These are phyloP conservation scores for Pelusios castaneus DNA, from an alignment of 2,113 vertebrate genomes.

Conservation along the genomic window DNA sequence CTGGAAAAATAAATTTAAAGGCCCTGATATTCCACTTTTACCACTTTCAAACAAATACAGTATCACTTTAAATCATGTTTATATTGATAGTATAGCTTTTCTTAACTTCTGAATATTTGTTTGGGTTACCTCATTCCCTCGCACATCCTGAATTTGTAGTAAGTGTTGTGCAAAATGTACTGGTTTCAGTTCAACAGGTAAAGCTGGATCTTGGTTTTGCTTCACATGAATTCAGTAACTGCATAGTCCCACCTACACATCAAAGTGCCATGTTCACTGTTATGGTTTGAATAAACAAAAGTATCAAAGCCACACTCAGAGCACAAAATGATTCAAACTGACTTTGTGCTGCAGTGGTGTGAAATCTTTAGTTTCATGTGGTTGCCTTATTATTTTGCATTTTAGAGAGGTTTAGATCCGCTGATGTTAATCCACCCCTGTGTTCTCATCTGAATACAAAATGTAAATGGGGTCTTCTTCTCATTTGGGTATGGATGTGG, in stretches of 20 bases:
- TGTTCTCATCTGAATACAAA: rapidly evolving
- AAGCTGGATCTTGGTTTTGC: not conserved
- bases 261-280: not conserved
- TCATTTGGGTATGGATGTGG: not conserved
- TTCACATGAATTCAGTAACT: not conserved
- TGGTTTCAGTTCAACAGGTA: not conserved
- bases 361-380: not conserved
- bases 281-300: not conserved
- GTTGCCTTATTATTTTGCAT: not conserved
- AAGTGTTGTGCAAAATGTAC: not conserved
- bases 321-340: not conserved
- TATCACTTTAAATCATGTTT: not conserved
- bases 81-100: not conserved
- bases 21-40: not conserved
- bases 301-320: not conserved
- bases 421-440: not conserved
- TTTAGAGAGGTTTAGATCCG: not conserved
- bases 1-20: not conserved
- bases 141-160: not conserved
- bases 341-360: not conserved
- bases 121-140: not conserved
- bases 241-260: not conserved
- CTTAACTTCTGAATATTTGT: not conserved
- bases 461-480: not conserved
- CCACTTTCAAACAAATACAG: not conserved